Conservation (phyloP, 2,888 invertebrate species). For the Drosophila mimetica region DNA sequence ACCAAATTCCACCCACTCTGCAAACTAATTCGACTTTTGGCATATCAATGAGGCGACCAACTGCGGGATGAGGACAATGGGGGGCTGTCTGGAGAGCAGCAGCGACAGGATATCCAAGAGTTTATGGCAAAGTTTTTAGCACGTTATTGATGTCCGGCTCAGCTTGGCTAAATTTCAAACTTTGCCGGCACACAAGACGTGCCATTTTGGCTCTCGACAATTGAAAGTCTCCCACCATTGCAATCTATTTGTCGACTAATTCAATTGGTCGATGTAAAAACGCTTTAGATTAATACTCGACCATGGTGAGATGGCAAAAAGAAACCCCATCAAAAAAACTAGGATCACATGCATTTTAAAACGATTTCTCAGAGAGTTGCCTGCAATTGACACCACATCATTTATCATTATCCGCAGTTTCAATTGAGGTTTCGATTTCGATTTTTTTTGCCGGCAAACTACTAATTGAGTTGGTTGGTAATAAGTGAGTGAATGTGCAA, state of each 20-base stretch:
- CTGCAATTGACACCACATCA: conserved; percentile 40
- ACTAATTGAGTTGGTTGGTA: conserved; percentile 25
- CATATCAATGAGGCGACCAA: conserved; percentile 47
- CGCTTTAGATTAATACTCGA: conserved; percentile 19
- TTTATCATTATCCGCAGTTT: conserved; percentile 15
- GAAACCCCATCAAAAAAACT: background rate
- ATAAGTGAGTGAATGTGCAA: conserved; percentile 1
- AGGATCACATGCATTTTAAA: conserved; percentile 12
- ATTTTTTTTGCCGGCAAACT: conserved; percentile 10
- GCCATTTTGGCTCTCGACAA: conserved; percentile 13
- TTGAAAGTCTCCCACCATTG: conserved; percentile 24
- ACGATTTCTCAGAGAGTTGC: conserved; percentile 22
- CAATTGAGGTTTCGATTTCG: conserved; percentile 15
- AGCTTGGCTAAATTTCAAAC: conserved; percentile 29
- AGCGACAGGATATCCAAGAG: conserved; percentile 28
- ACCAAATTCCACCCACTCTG: background rate
- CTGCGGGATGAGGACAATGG: background rate
- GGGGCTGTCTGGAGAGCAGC: background rate
- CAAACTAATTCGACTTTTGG: conserved; percentile 29
- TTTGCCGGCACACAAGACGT: conserved; percentile 16
- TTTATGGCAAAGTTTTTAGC: conserved; percentile 50
- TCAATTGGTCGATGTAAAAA: conserved; percentile 43
- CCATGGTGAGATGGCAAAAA: background rate
- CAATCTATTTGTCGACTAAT: conserved; percentile 29
- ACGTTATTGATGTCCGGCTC: conserved; percentile 48